Base-by-base conservation (phyloP, 2,888 invertebrate genomes). In the Thecophora atra region DNA sequence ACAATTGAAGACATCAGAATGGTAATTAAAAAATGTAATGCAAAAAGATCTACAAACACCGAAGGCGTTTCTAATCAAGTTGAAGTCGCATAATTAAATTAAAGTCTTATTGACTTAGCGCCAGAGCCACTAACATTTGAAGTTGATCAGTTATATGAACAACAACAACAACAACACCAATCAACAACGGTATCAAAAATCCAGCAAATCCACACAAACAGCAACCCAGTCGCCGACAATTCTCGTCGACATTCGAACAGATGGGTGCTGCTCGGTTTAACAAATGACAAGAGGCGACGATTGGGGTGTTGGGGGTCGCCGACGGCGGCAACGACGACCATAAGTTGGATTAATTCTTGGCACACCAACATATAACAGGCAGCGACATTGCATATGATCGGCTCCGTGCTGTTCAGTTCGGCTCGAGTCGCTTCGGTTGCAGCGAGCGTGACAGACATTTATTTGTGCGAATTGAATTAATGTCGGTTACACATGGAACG, bases 51-150 rank as follows among this genome's bases (percentile, higher is more conserved):
- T 65, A 65, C 68, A 64, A 73, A 72, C 73, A 71, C 74, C 72
- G 73, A n/a, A n/a, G n/a, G n/a, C n/a, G 70, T 74, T 75, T 77
- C 81, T 79, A 79, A 82, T 82, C 81, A 82, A 81, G 78, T 77
- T 76, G 79, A 78, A 81, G 81, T 79, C 81, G 81, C 79, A 79
- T 83, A 83, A 82, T 82, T 83, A 78, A 82, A 83, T 83, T 81
- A 81, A 79, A 78, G 81, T 80, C 81, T 80, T 81, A 79, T 80
- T 77, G 81, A 78, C 75, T 77, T 77, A 74, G 76, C 74, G 73
- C 74, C 69, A 73, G 63, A 4, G 58, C 58, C 24, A 19, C 19
- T 24, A 11, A 58, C 28, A 26, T 58, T 58, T 28, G 26, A 58
- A 28, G 26, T 58, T 24, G 58, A 24, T 28, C 58, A 58, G 24